phyloP scores from a whole-genome alignment of 1,140 invertebrate species.

The Drosophila simulans region DNA sequence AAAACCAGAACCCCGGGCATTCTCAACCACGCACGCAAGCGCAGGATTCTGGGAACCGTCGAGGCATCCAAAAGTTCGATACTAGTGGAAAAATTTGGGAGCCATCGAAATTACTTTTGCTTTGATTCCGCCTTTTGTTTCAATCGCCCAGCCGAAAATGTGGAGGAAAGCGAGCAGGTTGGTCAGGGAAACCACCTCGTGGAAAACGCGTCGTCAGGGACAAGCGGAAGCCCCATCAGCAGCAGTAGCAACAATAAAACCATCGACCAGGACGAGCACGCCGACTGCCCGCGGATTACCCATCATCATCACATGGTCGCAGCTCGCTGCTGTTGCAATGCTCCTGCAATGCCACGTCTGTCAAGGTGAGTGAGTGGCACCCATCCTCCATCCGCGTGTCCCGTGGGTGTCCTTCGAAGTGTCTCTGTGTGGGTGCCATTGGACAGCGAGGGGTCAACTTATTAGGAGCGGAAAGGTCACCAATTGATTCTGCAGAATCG shows the following conservation, averaged over 20 bases:
- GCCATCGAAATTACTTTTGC: conserved; percentile 15
- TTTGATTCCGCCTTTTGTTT: conserved; percentile 46
- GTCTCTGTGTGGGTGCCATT: neutral
- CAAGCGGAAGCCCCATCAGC: conserved; percentile 29
- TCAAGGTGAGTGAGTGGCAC: conserved; percentile 61
- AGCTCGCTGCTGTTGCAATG: conserved; percentile 57
- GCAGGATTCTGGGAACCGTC: conserved; percentile 31
- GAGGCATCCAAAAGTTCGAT: conserved; percentile 5
- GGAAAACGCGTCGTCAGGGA: conserved; percentile 73
- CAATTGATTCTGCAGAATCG: neutral
- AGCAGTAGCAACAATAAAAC: conserved; percentile 17
- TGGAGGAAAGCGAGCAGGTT: conserved; percentile 38
- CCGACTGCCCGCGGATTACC: conserved; percentile 51
- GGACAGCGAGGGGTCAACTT: neutral
- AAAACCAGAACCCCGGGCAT: conserved; percentile 12
- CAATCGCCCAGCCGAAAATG: conserved; percentile 26
- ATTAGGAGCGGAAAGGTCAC: neutral
- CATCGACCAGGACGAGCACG: conserved; percentile 20
- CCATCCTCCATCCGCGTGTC: neutral
- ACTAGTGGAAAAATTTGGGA: conserved; percentile 10
- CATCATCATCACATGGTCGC: conserved; percentile 59
- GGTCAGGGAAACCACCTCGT: conserved; percentile 54
- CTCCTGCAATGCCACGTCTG: conserved; percentile 64
- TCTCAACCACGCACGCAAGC: conserved; percentile 49
- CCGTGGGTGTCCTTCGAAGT: neutral